Evolutionary conservation across 2,113 vertebrate species (phyloP), one percentile per base, ranked within the genome.

Genomic region (Sminthopsis crassicaudata): DNA sequence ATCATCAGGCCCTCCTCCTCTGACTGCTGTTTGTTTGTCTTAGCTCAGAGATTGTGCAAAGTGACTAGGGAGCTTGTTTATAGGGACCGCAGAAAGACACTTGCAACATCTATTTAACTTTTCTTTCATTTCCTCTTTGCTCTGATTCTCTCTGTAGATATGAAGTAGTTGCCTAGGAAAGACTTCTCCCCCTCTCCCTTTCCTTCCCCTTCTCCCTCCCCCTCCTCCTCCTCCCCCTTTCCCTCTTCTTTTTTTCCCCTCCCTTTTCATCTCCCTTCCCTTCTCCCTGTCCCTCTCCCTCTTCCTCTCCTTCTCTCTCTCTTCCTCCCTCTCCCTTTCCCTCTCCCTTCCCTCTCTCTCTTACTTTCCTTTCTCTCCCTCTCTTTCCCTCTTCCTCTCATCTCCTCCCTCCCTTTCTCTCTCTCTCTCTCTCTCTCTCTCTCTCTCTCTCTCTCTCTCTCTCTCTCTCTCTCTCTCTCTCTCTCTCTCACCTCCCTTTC

Each of bases 201-300:
- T 30, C 55, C 8, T 26, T 11, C 9, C 30, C 27, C 30, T 9
- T 36, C 11, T 60, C 26, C 6, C 30, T 36, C 30, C 3, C 30
- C 3, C 2, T 14, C 30, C 3, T 9, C 11, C 27, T 12, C 1
- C 11, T 16, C 0, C 16, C 12, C 4, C 10, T 67, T 3, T 36
- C 3, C 4, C 12, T 67, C 10, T 36, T 7, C 53, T 22, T 54
- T 54, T 2, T 22, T 22, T 54, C 0, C 22, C 16, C 2, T 54
- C 53, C 16, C 19, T 54, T 0, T 3, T 48, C 48, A 7, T 48
- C 8, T 48, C 48, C 3, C 24, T 14, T 54, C 2, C 10, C 50
- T 51, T 51, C 10, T 51, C 8, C 10, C 9, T 51, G 8, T 51
- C 0, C 10, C 50, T 54, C 53, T 48, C 5, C 48, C 8, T 48